A percentile compares a stretch with the other conserved stretches of the same genome.
phyloP scores from a whole-genome alignment of 2,113 vertebrate genomes.

The Phocoena phocoena region DNA sequence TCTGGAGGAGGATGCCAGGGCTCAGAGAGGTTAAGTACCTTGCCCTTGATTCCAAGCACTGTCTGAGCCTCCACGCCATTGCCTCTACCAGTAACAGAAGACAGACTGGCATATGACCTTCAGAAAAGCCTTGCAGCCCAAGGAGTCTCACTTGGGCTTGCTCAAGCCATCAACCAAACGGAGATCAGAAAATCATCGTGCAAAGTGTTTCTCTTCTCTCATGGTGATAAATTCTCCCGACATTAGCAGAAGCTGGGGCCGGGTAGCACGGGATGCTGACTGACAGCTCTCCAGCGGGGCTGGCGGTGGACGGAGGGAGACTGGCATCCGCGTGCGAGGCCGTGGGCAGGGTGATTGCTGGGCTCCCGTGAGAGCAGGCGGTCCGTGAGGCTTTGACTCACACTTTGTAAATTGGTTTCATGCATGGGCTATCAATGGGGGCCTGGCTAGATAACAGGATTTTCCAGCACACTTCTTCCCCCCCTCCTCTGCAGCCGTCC shows the following conservation, averaged over 20 bases:
- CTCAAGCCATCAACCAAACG: background rate
- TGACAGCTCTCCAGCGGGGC: constrained; percentile 74
- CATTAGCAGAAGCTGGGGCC: constrained; percentile 39
- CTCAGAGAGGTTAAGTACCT: background rate
- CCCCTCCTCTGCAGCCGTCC: constrained; percentile 2
- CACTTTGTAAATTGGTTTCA: constrained; percentile 84
- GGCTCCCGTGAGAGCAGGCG: constrained; percentile 67
- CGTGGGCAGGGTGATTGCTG: constrained; percentile 76
- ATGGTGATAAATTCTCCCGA: constrained; percentile 45
- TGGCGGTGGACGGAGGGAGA: constrained; percentile 2
- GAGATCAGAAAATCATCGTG: background rate
- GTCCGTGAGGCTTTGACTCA: constrained; percentile 77
- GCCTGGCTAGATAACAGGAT: constrained; percentile 78
- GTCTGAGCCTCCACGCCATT: background rate
- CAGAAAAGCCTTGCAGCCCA: background rate
- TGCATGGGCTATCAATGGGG: constrained; percentile 83
- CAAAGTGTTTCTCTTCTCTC: background rate
- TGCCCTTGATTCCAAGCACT: background rate
- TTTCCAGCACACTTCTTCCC: constrained; percentile 76
- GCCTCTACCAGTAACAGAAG: background rate
- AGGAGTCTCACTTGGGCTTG: background rate
- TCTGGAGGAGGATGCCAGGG: background rate
- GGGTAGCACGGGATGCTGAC: constrained; percentile 54
- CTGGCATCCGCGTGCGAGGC: constrained; percentile 70
- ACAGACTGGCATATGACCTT: background rate